Percentiles rank a stretch among this genome's conserved stretches.
These are phyloP conservation scores for Cyphomyrmex costatus DNA, from an alignment of 1,140 invertebrate genomes.

Conservation along the genomic window DNA sequence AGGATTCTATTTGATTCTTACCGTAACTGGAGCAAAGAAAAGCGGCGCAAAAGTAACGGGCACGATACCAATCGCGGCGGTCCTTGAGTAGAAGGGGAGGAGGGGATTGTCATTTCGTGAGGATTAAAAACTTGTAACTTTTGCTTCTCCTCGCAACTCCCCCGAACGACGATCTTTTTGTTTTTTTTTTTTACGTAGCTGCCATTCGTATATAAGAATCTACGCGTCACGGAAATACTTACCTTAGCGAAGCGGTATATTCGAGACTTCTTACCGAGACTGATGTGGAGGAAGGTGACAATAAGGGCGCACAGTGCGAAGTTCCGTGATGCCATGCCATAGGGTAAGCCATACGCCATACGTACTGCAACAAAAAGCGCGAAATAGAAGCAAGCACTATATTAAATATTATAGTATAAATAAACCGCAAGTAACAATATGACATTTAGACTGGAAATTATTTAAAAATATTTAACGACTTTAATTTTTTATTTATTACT, in stretches of 20 bases:
- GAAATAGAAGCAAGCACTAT: not conserved
- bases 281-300: slow-evolving; percentile 68
- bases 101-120: slow-evolving; percentile 66
- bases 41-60: slow-evolving; percentile 26
- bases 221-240: slow-evolving; percentile 28
- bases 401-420: not conserved
- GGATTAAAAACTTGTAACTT: slow-evolving; percentile 76
- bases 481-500: not conserved
- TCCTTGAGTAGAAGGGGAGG: not conserved
- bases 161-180: slow-evolving; percentile 44
- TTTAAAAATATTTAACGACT: not conserved
- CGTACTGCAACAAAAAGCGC: slow-evolving; percentile 71
- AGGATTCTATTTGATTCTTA: slow-evolving; percentile 74
- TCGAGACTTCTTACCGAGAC: slow-evolving; percentile 75
- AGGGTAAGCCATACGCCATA: slow-evolving; percentile 76
- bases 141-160: slow-evolving; percentile 50
- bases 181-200: not conserved
- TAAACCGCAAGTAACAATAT: not conserved
- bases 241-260: slow-evolving; percentile 26
- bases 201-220: not conserved
- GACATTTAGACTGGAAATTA: not conserved
- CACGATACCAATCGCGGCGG: slow-evolving; percentile 34
- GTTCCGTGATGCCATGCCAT: slow-evolving; percentile 79
- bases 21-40: slow-evolving; percentile 74
- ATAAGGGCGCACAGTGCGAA: slow-evolving; percentile 74